phyloP scores from a whole-genome alignment of 1,140 invertebrate genomes.

The Heliconius hewitsoni region DNA sequence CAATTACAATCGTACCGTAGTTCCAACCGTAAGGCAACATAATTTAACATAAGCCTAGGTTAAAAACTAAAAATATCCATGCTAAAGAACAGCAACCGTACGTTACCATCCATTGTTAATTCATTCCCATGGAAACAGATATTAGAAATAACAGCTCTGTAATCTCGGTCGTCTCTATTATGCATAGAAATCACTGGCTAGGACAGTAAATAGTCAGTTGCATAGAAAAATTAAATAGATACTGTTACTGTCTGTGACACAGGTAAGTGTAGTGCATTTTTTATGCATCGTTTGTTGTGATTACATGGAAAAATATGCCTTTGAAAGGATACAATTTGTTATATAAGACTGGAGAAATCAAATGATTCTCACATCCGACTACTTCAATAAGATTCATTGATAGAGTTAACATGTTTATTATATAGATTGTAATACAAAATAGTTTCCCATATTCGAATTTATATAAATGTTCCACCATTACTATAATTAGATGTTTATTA shows the following conservation, averaged over 20 bases:
- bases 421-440: too few relatives aligned
- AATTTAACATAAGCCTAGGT: not conserved
- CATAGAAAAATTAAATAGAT: constrained; percentile 61
- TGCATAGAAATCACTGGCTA: constrained; percentile 68
- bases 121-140: constrained; percentile 59
- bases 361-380: too few relatives aligned
- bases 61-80: not conserved
- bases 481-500: too few relatives aligned
- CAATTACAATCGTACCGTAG: too few relatives aligned
- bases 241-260: constrained; percentile 59
- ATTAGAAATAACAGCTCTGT: constrained; percentile 61
- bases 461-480: too few relatives aligned
- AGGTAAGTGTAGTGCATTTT: constrained; percentile 38
- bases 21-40: not conserved
- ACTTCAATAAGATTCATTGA: too few relatives aligned
- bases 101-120: constrained; percentile 61
- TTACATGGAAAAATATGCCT: constrained; percentile 22
- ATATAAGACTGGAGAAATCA: too few relatives aligned
- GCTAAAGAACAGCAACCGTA: constrained; percentile 47
- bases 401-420: too few relatives aligned
- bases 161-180: constrained; percentile 65
- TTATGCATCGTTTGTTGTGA: constrained; percentile 43
- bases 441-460: too few relatives aligned
- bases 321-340: not conserved
- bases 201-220: constrained; percentile 63